Base-by-base conservation (phyloP, 2,888 invertebrate genomes). In the Spatulosminthurus flaviceps region DNA sequence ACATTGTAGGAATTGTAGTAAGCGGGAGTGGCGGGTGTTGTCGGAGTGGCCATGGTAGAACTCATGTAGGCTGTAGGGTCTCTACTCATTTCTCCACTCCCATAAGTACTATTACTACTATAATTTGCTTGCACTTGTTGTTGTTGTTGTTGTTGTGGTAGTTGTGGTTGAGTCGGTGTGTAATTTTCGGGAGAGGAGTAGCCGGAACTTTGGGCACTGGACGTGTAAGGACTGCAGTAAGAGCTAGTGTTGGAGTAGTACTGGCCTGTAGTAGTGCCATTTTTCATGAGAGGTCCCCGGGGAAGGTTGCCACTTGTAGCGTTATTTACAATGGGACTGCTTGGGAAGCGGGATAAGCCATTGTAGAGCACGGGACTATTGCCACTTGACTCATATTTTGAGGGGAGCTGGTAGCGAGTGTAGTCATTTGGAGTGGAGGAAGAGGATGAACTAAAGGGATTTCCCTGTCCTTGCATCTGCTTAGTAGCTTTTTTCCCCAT, bases 371-470 rank as follows among this genome's bases (percentile, higher is more conserved):
- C 24, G 1, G 76, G 76, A 21, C 51, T 60, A 70, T 70, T 77
- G 5, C 70, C 77, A 77, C 77, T 77, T 41, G 77, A 77, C 24
- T 77, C 77, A 51, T 77, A 77, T 70, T 77, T 77, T 19, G 77
- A 77, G 16, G 41, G 21, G 24, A 28, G 26, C 13, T 74, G 74
- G 16, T 61, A 61, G 51, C 51, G 51, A 51, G 19, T 51, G 51
- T 51, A 51, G 51, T 51, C 51, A 51, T 28, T 28, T 13, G 11
- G 2, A 2, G n/a, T 1, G 13, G 22, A 7, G 29, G 70, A 29
- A 29, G 70, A 51, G 51, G 51, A 51, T 4, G 70, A 22, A 21
- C 60, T 69, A 22, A 69, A 77, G 9, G 70, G 69, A 77, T 77
- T 24, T 51, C 13, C 5, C 28, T 70, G 29, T 11, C 9, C 29